Percentiles rank a stretch among this genome's conserved stretches.
Conservation (phyloP, 2,888 invertebrate species). For the Lymantria monacha region DNA sequence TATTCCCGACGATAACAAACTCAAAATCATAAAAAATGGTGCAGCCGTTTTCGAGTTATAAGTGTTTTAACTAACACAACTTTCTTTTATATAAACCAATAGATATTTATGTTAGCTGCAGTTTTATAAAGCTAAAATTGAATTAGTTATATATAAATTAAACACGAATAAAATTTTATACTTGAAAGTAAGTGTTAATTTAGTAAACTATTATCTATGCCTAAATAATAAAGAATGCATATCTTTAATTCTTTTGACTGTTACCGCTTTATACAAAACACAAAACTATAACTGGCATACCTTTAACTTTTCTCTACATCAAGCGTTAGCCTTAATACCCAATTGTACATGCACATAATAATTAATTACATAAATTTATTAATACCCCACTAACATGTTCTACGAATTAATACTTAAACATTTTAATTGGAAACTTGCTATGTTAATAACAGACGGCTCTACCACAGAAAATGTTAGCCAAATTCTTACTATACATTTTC, state of each 20-base stretch:
- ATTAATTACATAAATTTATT: slow-evolving; percentile 34
- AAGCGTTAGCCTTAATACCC: slow-evolving; percentile 16
- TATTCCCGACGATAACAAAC: no score
- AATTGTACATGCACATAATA: slow-evolving; percentile 30
- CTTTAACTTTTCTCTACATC: slow-evolving; percentile 13
- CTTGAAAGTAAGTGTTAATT: slow-evolving; percentile 35
- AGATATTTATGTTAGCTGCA: no score
- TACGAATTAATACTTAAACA: slow-evolving; percentile 27
- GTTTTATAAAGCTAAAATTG: no score
- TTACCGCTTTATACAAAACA: neutral
- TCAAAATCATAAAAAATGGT: no score
- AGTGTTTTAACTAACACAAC: no score
- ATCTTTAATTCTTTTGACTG: slow-evolving; percentile 14
- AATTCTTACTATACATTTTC: slow-evolving; percentile 34
- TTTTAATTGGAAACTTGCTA: slow-evolving; percentile 38
- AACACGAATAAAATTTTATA: slow-evolving; percentile 22
- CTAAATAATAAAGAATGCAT: slow-evolving; percentile 14
- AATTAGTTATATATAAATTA: slow-evolving; percentile 1
- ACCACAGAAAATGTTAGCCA: slow-evolving; percentile 34
- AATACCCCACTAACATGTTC: slow-evolving; percentile 25
- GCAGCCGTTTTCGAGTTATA: no score
- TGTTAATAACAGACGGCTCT: slow-evolving; percentile 35
- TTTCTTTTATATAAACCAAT: no score
- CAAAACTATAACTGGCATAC: slow-evolving; percentile 19
- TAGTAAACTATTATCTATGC: slow-evolving; percentile 16